Percentiles rank a stretch among this genome's conserved stretches.
phyloP scores from a whole-genome alignment of 2,797 vertebrate species.

The Odontamblyopus lacepedii region DNA sequence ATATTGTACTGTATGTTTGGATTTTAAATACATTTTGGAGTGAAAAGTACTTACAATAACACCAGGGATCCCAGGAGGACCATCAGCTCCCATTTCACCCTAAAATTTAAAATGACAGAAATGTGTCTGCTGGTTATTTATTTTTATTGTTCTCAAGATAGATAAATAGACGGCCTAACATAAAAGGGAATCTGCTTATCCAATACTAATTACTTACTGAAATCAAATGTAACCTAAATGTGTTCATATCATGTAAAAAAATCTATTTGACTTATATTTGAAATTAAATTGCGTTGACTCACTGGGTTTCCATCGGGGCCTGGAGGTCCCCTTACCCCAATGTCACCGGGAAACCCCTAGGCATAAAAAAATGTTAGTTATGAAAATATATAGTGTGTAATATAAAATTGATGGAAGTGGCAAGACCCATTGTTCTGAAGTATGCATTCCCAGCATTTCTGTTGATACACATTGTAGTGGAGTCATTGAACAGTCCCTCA shows the following conservation, averaged over 20 bases:
- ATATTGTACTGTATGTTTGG: neutral
- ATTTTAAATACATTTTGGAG: neutral
- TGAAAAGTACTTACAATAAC: slow-evolving; percentile 85
- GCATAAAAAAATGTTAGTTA: slow-evolving; percentile 46
- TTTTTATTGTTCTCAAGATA: no score
- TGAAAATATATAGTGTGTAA: neutral
- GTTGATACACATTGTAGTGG: slow-evolving; percentile 51
- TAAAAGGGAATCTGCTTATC: no score
- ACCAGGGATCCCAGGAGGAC: slow-evolving; percentile 90
- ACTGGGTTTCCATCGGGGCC: slow-evolving; percentile 95
- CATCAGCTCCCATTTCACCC: slow-evolving; percentile 92
- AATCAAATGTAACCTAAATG: no score
- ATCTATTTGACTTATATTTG: no score
- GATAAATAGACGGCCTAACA: no score
- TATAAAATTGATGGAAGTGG: neutral
- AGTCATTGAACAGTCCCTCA: slow-evolving; percentile 17
- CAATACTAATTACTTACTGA: no score
- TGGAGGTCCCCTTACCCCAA: slow-evolving; percentile 91
- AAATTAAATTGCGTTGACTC: slow-evolving; percentile 61
- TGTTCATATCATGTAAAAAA: no score
- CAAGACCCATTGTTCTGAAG: neutral
- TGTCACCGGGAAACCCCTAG: slow-evolving; percentile 95
- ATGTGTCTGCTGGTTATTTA: neutral
- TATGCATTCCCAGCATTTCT: slow-evolving; percentile 67
- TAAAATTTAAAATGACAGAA: slow-evolving; percentile 54